Percentiles rank a stretch among this genome's conserved stretches.
phyloP scores from a whole-genome alignment of 2,888 invertebrate species.

The Andrena marginata region DNA sequence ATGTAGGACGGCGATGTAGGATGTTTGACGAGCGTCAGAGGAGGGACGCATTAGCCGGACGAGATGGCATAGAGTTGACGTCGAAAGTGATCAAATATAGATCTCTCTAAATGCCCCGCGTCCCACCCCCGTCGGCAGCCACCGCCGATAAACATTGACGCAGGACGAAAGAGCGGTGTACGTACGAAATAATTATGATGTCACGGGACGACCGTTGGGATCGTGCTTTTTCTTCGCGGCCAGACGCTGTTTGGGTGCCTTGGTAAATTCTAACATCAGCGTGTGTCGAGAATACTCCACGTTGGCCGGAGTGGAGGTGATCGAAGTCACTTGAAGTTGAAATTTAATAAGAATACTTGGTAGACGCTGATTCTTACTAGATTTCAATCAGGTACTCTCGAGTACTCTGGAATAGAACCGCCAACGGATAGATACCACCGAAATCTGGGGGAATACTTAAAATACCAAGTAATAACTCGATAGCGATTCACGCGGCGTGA shows the following conservation, averaged over 20 bases:
- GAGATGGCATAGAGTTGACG: slow-evolving; percentile 77
- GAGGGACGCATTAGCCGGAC: slow-evolving; percentile 78
- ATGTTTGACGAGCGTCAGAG: slow-evolving; percentile 76
- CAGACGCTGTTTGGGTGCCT: background rate
- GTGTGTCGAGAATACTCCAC: background rate
- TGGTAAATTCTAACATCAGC: background rate
- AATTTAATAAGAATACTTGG: too few relatives aligned
- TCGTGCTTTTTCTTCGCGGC: background rate
- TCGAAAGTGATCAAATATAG: slow-evolving; percentile 81
- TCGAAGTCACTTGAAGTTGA: too few relatives aligned
- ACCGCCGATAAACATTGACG: slow-evolving; percentile 69
- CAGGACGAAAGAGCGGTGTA: slow-evolving; percentile 43
- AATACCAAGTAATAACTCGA: background rate
- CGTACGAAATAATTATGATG: slow-evolving; percentile 66
- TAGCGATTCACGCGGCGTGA: background rate
- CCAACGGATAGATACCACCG: too few relatives aligned
- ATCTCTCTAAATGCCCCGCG: slow-evolving; percentile 73
- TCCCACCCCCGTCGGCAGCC: slow-evolving; percentile 46
- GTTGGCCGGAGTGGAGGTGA: too few relatives aligned
- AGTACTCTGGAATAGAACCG: too few relatives aligned
- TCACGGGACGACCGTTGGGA: slow-evolving; percentile 30
- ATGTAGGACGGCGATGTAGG: slow-evolving; percentile 67
- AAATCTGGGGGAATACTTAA: background rate
- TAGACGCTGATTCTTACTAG: too few relatives aligned
- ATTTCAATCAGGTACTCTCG: too few relatives aligned